Percentiles rank a stretch among this genome's conserved stretches.
phyloP scores from a whole-genome alignment of 2,113 vertebrate species.

The Gavia stellata region DNA sequence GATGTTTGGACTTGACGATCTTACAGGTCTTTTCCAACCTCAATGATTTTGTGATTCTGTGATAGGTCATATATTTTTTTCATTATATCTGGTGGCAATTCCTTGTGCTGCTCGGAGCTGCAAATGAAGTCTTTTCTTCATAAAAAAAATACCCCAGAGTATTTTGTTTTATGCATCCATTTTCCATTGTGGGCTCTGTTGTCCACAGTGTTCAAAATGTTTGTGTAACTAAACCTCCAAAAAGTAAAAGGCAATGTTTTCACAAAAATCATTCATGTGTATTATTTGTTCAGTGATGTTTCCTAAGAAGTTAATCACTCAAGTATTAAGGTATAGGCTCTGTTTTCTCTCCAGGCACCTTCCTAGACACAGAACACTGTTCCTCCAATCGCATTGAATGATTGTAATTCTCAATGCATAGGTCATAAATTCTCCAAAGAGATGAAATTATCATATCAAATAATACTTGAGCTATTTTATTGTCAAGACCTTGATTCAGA shows the following conservation, averaged over 20 bases:
- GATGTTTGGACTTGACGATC: too few relatives aligned
- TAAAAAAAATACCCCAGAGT: background rate
- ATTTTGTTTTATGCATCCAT: background rate
- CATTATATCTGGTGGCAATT: background rate
- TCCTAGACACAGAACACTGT: background rate
- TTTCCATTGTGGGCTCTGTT: background rate
- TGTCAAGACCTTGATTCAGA: background rate
- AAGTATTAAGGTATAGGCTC: background rate
- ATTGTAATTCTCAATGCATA: background rate
- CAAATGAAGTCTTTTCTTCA: background rate
- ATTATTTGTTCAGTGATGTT: background rate
- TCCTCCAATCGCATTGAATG: background rate
- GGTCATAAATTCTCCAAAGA: background rate
- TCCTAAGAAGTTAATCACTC: background rate
- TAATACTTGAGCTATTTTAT: background rate
- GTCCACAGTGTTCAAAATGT: background rate
- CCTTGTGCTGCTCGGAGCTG: background rate
- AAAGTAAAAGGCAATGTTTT: background rate
- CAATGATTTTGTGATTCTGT: too few relatives aligned
- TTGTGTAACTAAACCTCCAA: background rate
- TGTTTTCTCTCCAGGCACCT: background rate
- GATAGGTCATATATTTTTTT: background rate
- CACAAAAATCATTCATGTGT: background rate
- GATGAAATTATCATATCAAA: background rate
- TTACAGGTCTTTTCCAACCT: too few relatives aligned